Conservation (phyloP, 2,113 vertebrate species). For the Pangasianodon hypophthalmus region DNA sequence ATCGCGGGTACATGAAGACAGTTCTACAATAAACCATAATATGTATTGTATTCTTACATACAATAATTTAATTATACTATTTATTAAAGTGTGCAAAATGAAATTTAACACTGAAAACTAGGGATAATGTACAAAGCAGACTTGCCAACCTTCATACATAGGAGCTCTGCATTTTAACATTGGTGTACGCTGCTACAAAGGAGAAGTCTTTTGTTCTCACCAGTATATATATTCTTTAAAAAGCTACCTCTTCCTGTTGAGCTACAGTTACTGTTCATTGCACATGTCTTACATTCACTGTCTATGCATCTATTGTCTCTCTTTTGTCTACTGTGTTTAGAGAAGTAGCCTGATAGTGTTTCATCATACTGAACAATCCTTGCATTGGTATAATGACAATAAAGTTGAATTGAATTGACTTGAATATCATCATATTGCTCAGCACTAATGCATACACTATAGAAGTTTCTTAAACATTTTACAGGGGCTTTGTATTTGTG, state of each 20-base stretch:
- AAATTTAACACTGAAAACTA: not conserved
- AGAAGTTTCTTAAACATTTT: not conserved
- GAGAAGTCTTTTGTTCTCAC: not conserved
- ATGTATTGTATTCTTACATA: too few species aligned
- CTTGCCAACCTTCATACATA: too few species aligned
- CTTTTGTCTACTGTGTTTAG: too few species aligned
- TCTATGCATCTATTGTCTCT: too few species aligned
- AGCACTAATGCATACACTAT: not conserved
- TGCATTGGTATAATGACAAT: too few species aligned
- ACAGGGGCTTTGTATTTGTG: constrained; percentile 23
- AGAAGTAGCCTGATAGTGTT: too few species aligned
- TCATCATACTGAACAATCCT: not conserved
- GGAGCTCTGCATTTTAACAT: too few species aligned
- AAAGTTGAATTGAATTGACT: not conserved
- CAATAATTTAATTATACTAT: not conserved
- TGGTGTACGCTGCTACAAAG: too few species aligned
- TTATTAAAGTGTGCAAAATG: not conserved
- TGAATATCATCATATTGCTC: not conserved
- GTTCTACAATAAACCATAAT: too few species aligned
- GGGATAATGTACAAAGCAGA: not conserved
- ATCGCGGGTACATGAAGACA: not conserved
- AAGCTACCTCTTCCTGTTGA: not conserved
- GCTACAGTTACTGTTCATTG: not conserved
- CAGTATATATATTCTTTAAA: not conserved
- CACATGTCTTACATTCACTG: too few species aligned